Base-by-base conservation (phyloP, 2,797 vertebrate species). In the Darevskia nairensis region DNA sequence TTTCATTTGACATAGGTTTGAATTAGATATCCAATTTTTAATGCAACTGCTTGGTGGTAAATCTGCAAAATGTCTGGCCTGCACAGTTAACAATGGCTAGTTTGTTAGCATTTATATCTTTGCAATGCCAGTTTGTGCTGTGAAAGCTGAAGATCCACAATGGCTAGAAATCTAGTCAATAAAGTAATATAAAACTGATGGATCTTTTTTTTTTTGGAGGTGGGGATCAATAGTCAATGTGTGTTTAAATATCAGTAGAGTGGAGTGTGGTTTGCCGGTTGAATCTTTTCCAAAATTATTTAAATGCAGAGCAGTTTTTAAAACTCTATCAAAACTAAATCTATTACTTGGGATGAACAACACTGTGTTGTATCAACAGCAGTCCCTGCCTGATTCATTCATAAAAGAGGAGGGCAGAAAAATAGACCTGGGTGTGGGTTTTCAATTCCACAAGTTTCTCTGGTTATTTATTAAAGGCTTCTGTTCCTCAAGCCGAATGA, bases 221-320 rank as follows among this genome's bases (percentile, higher is more conserved):
- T 55, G 13, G 50, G 88, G 29, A 88, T 88, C 89, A 94, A 59
- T 88, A 87, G 88, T 91, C n/a, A 84, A 89, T 77, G 55, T 87
- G 35, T 86, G 91, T 92, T 92, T 74, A 94, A 89, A 90, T 75
- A 90, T 55, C 83, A 89, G n/a, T 35, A 89, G 17, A 4, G 7
- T 41, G 32, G 27, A 69, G 6, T 32, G 29, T 29, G 15, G 59
- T 7, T 76, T 76, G 39, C 61, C 74, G 35, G 6, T 35, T 50
- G 85, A 55, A 69, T 15, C 25, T 6, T 69, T 50, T 86, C n/a
- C 76, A 50, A 82, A 66, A 25, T 76, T 71, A 59, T 41, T 59
- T n/a, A 61, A 80, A 41, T 19, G 21, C 27, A n/a, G 17, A 41
- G 32, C 66, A 61, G 6, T 39, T 13, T 86, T 78, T 41, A 80